Conservation (phyloP, 2,113 vertebrate species). For the Eudyptes chrysolophus region DNA sequence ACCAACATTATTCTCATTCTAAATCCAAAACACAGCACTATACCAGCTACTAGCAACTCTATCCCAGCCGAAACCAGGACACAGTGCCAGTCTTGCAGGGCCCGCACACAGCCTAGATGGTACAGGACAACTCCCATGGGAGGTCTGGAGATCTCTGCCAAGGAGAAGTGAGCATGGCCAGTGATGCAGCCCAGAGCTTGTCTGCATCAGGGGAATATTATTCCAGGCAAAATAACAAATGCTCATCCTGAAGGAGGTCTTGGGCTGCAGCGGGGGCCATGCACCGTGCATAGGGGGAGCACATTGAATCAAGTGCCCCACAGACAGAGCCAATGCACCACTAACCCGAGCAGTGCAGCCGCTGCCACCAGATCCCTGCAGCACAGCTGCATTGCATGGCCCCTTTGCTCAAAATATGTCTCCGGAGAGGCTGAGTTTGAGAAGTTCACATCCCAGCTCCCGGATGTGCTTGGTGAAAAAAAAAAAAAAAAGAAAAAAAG, state of each 20-base stretch:
- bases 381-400: too few relatives aligned
- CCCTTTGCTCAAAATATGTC: too few relatives aligned
- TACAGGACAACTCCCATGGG: accelerated
- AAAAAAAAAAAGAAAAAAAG: too few relatives aligned
- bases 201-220: neutral
- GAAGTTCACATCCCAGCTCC: neutral
- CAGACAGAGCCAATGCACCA: neutral
- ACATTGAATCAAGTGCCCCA: accelerated
- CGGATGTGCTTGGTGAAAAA: too few relatives aligned
- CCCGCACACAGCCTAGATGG: accelerated
- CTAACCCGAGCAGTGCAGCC: neutral
- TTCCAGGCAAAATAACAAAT: too few relatives aligned
- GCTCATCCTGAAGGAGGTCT: neutral
- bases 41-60: too few relatives aligned
- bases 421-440: neutral
- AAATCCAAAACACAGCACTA: too few relatives aligned
- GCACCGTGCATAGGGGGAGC: neutral
- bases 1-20: too few relatives aligned
- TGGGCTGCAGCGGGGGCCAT: neutral
- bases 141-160: too few relatives aligned
- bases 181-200: neutral
- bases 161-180: neutral
- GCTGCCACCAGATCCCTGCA: too few relatives aligned
- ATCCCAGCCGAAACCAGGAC: too few relatives aligned
- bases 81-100: neutral